Percentiles rank a stretch among this genome's conserved stretches.
Evolutionary conservation across 2,113 vertebrate genomes (phyloP).

Genomic region (Stictonetta naevosa): DNA sequence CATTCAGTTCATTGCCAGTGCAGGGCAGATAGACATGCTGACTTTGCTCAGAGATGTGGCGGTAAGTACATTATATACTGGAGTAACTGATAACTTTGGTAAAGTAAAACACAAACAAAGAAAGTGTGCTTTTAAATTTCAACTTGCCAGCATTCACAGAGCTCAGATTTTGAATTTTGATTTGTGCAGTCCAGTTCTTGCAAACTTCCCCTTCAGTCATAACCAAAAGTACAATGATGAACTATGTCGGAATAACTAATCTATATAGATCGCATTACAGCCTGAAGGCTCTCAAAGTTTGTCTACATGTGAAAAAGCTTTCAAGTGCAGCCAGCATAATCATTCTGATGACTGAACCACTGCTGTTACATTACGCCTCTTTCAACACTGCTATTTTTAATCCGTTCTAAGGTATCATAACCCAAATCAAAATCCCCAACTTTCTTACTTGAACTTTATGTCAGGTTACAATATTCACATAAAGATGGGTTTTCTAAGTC

Average conservation of each 20-base stretch:
- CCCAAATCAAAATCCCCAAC: not conserved
- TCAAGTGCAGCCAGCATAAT: not conserved
- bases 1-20: not conserved
- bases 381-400: conserved; percentile 4
- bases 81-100: not conserved
- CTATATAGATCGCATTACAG: not conserved
- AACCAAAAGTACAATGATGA: not conserved
- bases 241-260: not conserved
- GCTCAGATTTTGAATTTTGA: not conserved
- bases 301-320: not conserved
- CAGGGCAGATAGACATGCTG: not conserved
- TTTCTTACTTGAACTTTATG: not conserved
- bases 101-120: not conserved
- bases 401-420: not conserved
- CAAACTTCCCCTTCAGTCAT: not conserved
- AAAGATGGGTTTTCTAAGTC: not conserved
- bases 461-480: not conserved
- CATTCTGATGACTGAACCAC: not conserved
- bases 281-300: not conserved
- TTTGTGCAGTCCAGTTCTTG: not conserved
- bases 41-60: not conserved
- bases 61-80: not conserved
- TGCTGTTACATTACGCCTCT: not conserved
- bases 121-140: not conserved
- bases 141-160: not conserved